Conservation (phyloP, 1,140 invertebrate genomes). For the Tyrophagus putrescentiae region DNA sequence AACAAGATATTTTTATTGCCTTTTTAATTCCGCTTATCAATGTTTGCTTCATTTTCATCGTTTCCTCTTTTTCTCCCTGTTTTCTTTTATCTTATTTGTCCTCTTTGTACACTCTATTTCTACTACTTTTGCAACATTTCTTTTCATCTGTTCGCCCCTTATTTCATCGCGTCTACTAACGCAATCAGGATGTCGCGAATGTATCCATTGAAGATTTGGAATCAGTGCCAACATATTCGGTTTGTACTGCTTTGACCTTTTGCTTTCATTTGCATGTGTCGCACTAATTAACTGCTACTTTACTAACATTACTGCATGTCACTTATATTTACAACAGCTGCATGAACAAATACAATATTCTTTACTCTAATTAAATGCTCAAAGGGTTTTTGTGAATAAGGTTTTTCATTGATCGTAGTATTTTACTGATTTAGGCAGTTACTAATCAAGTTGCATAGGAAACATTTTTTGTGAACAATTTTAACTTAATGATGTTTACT, state of each 20-base stretch:
- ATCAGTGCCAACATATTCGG: slow-evolving; percentile 34
- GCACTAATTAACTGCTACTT: neutral
- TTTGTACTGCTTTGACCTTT: slow-evolving; percentile 31
- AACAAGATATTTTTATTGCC: too few relatives aligned
- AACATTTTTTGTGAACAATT: slow-evolving; percentile 9
- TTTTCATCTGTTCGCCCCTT: too few relatives aligned
- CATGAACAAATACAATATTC: neutral
- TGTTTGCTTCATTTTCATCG: too few relatives aligned
- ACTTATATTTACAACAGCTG: neutral
- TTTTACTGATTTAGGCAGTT: neutral
- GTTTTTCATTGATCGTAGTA: neutral
- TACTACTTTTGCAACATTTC: too few relatives aligned
- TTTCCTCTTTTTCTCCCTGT: too few relatives aligned
- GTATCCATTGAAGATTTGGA: slow-evolving; percentile 36
- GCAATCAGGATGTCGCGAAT: slow-evolving; percentile 34
- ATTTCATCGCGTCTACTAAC: slow-evolving; percentile 19
- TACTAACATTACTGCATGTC: neutral
- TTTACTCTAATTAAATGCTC: neutral
- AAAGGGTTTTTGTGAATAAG: neutral
- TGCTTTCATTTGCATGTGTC: neutral
- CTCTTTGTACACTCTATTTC: too few relatives aligned
- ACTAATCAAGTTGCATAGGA: neutral
- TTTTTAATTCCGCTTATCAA: too few relatives aligned
- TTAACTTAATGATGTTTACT: slow-evolving; percentile 42
- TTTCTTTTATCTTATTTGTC: slow-evolving; percentile 21